Conservation (phyloP, 1,140 invertebrate genomes). For the Brachionus plicatilis region DNA sequence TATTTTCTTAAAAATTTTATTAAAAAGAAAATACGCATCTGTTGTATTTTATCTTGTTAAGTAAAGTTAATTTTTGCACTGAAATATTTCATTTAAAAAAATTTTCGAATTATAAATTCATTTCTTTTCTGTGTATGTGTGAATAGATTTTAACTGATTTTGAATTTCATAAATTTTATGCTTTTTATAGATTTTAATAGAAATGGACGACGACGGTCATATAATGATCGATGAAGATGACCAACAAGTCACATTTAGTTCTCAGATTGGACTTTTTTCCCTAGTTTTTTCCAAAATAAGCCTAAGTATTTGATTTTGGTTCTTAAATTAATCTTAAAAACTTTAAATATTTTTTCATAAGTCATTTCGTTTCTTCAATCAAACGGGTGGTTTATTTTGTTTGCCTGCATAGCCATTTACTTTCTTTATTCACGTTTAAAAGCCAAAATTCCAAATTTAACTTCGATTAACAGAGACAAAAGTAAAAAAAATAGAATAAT, state of each 20-base stretch:
- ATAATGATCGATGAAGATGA: neutral
- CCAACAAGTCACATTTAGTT: neutral
- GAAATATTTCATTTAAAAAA: neutral
- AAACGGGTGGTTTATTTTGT: conserved; percentile 25
- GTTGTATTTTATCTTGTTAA: neutral
- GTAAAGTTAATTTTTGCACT: neutral
- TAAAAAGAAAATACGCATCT: neutral
- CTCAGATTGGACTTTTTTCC: neutral
- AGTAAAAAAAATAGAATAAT: neutral
- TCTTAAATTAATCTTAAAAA: neutral
- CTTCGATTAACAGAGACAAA: neutral
- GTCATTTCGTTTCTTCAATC: conserved; percentile 16
- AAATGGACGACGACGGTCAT: conserved; percentile 30
- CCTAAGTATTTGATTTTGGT: neutral
- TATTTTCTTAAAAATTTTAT: neutral
- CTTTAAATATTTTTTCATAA: neutral
- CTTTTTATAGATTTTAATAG: neutral
- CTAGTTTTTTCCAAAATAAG: neutral
- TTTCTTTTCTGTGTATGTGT: neutral
- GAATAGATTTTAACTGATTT: neutral
- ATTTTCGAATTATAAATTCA: neutral
- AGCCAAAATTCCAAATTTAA: neutral
- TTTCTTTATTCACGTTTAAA: neutral
- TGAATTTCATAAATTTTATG: neutral
- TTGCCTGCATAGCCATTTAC: neutral